phyloP scores from a whole-genome alignment of 2,888 invertebrate species.

The Conops quadrifasciatus region DNA sequence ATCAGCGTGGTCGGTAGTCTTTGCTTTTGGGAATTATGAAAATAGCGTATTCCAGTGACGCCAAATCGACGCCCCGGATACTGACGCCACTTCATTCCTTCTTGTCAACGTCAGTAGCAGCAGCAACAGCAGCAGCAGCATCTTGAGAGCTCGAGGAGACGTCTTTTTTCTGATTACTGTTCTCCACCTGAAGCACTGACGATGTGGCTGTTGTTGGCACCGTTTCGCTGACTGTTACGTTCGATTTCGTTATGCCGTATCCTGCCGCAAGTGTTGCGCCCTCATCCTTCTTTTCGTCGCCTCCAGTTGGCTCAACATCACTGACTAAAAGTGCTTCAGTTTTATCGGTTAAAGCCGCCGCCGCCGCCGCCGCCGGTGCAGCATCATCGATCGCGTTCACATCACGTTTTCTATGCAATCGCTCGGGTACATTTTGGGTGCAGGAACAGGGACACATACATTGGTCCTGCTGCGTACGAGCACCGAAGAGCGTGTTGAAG shows the following conservation, averaged over 20 bases:
- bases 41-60: no score
- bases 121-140: conserved; percentile 35
- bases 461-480: conserved; percentile 50
- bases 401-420: conserved; percentile 54
- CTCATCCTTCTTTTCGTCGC: conserved; percentile 8
- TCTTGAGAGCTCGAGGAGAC: no score
- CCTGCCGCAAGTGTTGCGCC: conserved; percentile 24
- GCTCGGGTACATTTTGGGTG: conserved; percentile 58
- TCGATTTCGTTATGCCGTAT: background rate
- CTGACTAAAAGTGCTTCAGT: conserved; percentile 16
- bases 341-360: conserved; percentile 1
- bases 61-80: no score
- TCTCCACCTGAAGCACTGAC: conserved; percentile 41
- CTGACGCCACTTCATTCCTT: background rate
- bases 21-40: background rate
- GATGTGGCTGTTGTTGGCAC: no score
- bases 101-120: background rate
- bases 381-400: conserved; percentile 25
- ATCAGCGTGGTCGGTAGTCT: background rate
- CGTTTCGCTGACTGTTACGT: background rate
- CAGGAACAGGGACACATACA: conserved; percentile 64
- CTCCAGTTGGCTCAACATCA: conserved; percentile 10
- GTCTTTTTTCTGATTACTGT: no score
- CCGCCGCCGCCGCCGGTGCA: conserved; percentile 17
- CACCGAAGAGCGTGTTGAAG: conserved; percentile 52